Evolutionary conservation across 1,140 invertebrate species (phyloP).

Genomic region (Hyles vespertilio): DNA sequence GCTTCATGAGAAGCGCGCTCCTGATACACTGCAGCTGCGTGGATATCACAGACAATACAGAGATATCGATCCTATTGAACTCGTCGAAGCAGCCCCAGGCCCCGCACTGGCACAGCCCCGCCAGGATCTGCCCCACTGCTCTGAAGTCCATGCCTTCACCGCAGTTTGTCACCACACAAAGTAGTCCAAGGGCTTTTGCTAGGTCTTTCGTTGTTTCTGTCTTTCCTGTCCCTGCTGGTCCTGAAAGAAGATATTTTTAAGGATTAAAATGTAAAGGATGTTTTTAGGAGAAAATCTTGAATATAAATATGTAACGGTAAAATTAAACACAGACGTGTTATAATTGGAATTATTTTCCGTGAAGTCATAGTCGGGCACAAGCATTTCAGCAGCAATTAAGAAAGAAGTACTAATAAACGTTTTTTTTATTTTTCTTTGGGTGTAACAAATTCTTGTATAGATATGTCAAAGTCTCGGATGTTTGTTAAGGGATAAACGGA

Average conservation of each 20-base stretch:
- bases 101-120: constrained; percentile 87
- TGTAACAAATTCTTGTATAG: too few relatives aligned
- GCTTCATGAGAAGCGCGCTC: constrained; percentile 85
- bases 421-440: too few relatives aligned
- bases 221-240: constrained; percentile 91
- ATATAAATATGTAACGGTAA: too few relatives aligned
- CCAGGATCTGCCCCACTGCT: constrained; percentile 89
- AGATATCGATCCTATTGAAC: constrained; percentile 93
- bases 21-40: constrained; percentile 92
- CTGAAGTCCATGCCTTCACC: constrained; percentile 94
- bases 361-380: too few relatives aligned
- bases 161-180: constrained; percentile 95
- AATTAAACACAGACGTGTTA: too few relatives aligned
- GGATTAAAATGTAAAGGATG: too few relatives aligned
- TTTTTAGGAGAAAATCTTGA: too few relatives aligned
- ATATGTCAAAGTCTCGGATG: too few relatives aligned
- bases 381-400: too few relatives aligned
- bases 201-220: constrained; percentile 94
- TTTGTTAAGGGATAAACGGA: too few relatives aligned
- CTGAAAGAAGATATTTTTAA: constrained; percentile 43
- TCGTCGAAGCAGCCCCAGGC: constrained; percentile 95
- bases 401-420: too few relatives aligned
- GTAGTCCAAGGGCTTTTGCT: constrained; percentile 89
- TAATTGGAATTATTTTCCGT: too few relatives aligned
- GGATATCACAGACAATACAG: constrained; percentile 93